These are phyloP conservation scores for Falco peregrinus DNA, from an alignment of 2,797 vertebrate species.

Conservation along the genomic window DNA sequence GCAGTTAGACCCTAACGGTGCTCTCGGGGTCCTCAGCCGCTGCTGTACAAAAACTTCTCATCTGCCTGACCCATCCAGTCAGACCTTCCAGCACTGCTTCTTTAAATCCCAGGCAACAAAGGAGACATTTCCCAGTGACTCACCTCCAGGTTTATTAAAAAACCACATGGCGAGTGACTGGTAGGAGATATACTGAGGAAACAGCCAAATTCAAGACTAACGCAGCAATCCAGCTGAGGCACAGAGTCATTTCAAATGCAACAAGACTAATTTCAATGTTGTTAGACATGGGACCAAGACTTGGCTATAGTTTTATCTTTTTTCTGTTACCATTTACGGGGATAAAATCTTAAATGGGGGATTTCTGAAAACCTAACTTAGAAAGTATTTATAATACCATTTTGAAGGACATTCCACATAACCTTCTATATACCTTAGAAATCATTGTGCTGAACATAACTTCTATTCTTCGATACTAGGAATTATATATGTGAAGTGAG, in stretches of 20 bases:
- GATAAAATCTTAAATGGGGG: not conserved
- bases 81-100: not conserved
- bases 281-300: not conserved
- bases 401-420: not conserved
- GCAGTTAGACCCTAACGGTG: not conserved
- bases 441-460: not conserved
- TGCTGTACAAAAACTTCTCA: not conserved
- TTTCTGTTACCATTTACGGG: not conserved
- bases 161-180: not conserved
- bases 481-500: not conserved
- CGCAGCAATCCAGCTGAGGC: not conserved
- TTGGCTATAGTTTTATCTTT: not conserved
- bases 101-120: not conserved
- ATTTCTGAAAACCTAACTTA: not conserved
- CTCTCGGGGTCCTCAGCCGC: not conserved
- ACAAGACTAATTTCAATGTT: not conserved
- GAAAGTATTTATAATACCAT: not conserved
- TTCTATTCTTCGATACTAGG: not conserved
- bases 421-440: not conserved
- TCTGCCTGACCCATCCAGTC: not conserved
- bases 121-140: not conserved
- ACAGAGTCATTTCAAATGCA: not conserved
- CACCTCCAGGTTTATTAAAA: not conserved
- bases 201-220: not conserved
- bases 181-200: not conserved